phyloP scores from a whole-genome alignment of 2,113 vertebrate genomes.

The Tursiops truncatus region DNA sequence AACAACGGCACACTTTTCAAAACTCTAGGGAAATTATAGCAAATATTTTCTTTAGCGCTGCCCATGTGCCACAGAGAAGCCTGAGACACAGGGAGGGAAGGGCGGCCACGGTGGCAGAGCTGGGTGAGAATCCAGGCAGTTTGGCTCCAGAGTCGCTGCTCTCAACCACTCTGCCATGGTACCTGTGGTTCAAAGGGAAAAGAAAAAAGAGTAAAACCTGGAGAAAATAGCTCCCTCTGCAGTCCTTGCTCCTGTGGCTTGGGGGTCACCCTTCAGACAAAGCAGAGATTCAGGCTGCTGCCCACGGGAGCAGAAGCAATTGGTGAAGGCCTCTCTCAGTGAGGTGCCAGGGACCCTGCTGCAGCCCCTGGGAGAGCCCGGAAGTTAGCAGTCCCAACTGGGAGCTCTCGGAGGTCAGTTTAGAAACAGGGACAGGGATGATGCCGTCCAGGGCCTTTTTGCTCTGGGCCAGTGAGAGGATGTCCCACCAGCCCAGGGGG shows the following conservation, averaged over 20 bases:
- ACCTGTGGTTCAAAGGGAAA: neutral
- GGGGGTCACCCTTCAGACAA: neutral
- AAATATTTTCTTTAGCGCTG: neutral
- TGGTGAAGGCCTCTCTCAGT: neutral
- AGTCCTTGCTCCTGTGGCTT: neutral
- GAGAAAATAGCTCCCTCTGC: neutral
- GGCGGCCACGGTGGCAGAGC: neutral
- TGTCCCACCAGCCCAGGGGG: neutral
- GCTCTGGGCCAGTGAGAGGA: neutral
- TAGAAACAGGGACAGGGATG: neutral
- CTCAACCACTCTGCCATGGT: neutral
- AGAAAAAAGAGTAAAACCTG: neutral
- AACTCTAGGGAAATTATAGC: neutral
- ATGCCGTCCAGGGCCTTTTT: neutral
- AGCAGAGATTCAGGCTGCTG: neutral
- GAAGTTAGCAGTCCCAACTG: neutral
- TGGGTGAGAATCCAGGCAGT: neutral
- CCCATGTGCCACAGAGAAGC: neutral
- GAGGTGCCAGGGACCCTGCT: neutral
- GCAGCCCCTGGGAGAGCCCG: neutral
- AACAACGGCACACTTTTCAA: neutral
- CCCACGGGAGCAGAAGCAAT: neutral
- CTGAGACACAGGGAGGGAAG: neutral
- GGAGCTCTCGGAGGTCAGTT: neutral
- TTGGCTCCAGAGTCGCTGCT: neutral